Percentiles rank a stretch among this genome's conserved stretches.
Conservation (phyloP, 1,140 invertebrate species). For the Anoplolepis gracilipes region DNA sequence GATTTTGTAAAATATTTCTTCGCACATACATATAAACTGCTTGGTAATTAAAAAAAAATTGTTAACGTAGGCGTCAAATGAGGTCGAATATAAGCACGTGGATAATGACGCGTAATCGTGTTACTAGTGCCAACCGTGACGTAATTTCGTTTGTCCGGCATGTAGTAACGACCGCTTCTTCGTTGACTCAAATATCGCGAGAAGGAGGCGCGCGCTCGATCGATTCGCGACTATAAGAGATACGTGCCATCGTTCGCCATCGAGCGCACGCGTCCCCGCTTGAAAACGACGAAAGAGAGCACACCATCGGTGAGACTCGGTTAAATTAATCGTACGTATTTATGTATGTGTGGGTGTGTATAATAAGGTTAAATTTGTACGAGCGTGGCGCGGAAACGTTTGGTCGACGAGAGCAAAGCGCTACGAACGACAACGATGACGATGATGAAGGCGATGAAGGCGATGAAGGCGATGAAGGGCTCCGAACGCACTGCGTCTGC, state of each 20-base stretch:
- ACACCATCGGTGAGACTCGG: slow-evolving; percentile 49
- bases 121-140: slow-evolving; percentile 49
- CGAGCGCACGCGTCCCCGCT: slow-evolving; percentile 28
- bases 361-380: slow-evolving; percentile 74
- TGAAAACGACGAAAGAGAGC: slow-evolving; percentile 61
- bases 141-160: slow-evolving; percentile 56
- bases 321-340: slow-evolving; percentile 44
- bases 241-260: slow-evolving; percentile 34
- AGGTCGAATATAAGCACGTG: slow-evolving; percentile 31
- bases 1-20: neutral
- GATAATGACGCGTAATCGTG: slow-evolving; percentile 57
- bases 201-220: slow-evolving; percentile 41
- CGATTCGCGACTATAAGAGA: slow-evolving; percentile 49
- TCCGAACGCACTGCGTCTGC: neutral
- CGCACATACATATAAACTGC: neutral
- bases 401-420: slow-evolving; percentile 31
- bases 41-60: slow-evolving; percentile 32
- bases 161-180: slow-evolving; percentile 47
- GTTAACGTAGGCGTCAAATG: slow-evolving; percentile 20
- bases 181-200: slow-evolving; percentile 34
- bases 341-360: neutral
- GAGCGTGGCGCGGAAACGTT: slow-evolving; percentile 9
- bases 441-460: neutral
- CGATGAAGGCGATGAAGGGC: neutral
- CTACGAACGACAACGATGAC: slow-evolving; percentile 21